Conservation (phyloP, 2,113 vertebrate species). For the Ranitomeya variabilis region DNA sequence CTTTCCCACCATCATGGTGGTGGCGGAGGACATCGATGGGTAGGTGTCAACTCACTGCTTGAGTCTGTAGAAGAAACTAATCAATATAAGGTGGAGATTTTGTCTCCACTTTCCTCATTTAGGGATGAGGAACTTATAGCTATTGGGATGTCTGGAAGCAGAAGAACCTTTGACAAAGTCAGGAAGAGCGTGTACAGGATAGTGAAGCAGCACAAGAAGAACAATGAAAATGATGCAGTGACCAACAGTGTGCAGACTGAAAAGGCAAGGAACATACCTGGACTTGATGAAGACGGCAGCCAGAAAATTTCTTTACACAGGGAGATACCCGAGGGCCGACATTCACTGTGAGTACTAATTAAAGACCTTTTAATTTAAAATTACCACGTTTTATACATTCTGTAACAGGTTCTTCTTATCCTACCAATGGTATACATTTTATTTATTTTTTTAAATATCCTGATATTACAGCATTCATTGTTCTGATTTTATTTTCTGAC, state of each 20-base stretch:
- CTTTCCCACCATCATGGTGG: slow-evolving; percentile 61
- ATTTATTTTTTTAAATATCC: too few species aligned
- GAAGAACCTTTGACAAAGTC: slow-evolving; percentile 68
- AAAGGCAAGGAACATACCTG: slow-evolving; percentile 63
- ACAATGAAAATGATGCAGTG: slow-evolving; percentile 56
- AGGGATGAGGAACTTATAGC: slow-evolving; percentile 82
- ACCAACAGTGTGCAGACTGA: slow-evolving; percentile 39
- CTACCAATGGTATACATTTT: too few species aligned
- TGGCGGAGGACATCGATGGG: slow-evolving; percentile 67
- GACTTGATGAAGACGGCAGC: slow-evolving; percentile 74
- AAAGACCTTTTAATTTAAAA: background rate
- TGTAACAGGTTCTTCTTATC: background rate
- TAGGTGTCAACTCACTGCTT: slow-evolving; percentile 70
- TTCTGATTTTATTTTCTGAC: too few species aligned
- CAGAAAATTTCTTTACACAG: slow-evolving; percentile 72
- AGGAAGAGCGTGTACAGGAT: slow-evolving; percentile 75
- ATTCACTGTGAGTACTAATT: slow-evolving; percentile 80
- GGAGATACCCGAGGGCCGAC: slow-evolving; percentile 78
- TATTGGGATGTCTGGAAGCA: slow-evolving; percentile 66
- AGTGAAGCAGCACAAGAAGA: slow-evolving; percentile 69
- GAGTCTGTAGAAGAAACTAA: slow-evolving; percentile 74
- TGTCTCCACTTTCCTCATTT: slow-evolving; percentile 77
- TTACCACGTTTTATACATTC: background rate
- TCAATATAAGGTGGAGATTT: slow-evolving; percentile 68
- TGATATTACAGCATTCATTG: too few species aligned